Base-by-base conservation (phyloP, 2,797 vertebrate genomes). In the Gallinago stenura region DNA sequence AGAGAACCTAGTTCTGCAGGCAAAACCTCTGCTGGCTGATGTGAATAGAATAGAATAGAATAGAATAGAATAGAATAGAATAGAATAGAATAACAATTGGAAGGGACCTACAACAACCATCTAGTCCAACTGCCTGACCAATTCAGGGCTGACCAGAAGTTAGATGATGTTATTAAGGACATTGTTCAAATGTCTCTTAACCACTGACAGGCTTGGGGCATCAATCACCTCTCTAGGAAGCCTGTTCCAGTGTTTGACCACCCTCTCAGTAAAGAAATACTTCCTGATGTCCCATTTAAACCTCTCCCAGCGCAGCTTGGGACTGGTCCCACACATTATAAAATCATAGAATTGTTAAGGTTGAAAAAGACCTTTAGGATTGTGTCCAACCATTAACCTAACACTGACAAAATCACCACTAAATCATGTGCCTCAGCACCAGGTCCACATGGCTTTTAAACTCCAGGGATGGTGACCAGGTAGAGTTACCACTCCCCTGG, bases 31-130 rank as follows among this genome's bases (percentile, higher is more conserved):
- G 37, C 39, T 66, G 39, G 37, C 6, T 71, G 72, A 43, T n/a
- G 61, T 33, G 53, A 48, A 46, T 20, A 28, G 46, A 39, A 41
- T 4, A 50, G 65, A 64, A 31, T 5, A 22, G 62, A 64, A 45
- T 6, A 39, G 58, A 61, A 48, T 3, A 43, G 43, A 43, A 43
- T 8, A 43, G 43, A 43, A 43, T 8, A 43, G 43, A 43, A 18
- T 8, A 43, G 50, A 26, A 35, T 35, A 35, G 35, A 35, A 35
- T 35, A 50, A 26, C 21, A 17, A 3, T 8, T 25, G 31, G 19
- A 51, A 70, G 37, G 19, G 45, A 35, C n/a, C 26, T 6, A 6
- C 12, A 43, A 19, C 1, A 1, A 33, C 7, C 19, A 31, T 1
- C 9, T 30, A 9, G 21, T 33, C 33, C 60, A 33, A 8, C 51